These are phyloP conservation scores for Neoseiulus cucumeris DNA, from an alignment of 1,140 invertebrate genomes.

Conservation along the genomic window DNA sequence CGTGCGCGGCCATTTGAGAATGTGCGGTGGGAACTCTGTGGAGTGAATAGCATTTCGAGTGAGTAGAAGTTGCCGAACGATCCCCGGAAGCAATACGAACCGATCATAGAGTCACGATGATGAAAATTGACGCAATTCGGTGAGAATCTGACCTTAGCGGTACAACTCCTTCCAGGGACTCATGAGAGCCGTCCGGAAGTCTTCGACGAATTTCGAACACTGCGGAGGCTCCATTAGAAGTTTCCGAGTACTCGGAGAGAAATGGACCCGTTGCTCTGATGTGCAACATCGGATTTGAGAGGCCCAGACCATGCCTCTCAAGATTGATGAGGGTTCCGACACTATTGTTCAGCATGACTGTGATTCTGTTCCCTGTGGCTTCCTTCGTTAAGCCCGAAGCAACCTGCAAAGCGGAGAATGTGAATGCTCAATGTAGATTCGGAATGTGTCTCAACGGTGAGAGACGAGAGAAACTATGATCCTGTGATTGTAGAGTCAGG, in stretches of 20 bases:
- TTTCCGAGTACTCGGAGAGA: conserved; percentile 11
- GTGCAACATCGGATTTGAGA: conserved; percentile 9
- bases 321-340: conserved; percentile 10
- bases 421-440: too few relatives aligned
- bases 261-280: conserved; percentile 13
- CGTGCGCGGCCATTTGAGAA: neutral
- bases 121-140: neutral
- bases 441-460: neutral
- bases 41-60: neutral
- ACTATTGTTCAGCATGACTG: conserved; percentile 14
- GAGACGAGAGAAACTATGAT: neutral
- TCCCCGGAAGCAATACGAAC: too few relatives aligned
- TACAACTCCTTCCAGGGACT: conserved; percentile 1
- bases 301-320: neutral
- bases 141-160: conserved; percentile 1
- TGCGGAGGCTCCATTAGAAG: conserved; percentile 6
- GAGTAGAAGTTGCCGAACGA: too few relatives aligned
- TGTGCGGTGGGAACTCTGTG: neutral
- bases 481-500: too few relatives aligned
- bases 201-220: conserved; percentile 14
- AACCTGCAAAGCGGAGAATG: conserved; percentile 15
- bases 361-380: conserved; percentile 15
- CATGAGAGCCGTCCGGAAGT: conserved; percentile 5
- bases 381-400: conserved; percentile 17
- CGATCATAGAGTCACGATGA: too few relatives aligned